Base-by-base conservation (phyloP, 2,888 invertebrate species). In the Melipona beecheii region DNA sequence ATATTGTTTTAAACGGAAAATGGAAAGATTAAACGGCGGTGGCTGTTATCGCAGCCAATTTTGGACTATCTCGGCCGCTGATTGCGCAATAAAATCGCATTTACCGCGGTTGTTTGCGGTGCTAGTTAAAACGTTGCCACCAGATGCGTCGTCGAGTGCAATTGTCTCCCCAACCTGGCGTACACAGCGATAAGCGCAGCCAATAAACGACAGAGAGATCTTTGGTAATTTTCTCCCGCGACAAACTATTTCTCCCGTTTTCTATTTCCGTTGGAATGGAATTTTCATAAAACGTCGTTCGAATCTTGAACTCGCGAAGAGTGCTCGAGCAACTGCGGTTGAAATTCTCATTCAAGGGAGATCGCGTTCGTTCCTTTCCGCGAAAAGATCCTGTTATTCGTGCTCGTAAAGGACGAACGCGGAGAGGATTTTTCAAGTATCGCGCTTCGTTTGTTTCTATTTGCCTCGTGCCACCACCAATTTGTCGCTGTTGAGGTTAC, bases 61-160 rank as follows among this genome's bases (percentile, higher is more conserved):
- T 13, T 24, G 2, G 4, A 43, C 2, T 6, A 49, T 43, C 54
- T 72, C n/a, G 43, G 52, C 68, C 31, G 15, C 24, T 27, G 62
- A 58, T 82, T 71, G 74, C n/a, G 21, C 17, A 82, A 75, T 78
- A 66, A 78, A 82, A 74, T 58, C 3, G 69, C 19, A 60, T 65
- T 76, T 68, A 68, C 76, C 66, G 60, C 24, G 62, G 4, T 36
- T 56, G 43, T 80, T 80, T 64, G 69, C 24, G 75, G 72, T 56
- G 27, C 21, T 9, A 43, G 43, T 43, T 43, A 9, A 43, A 43
- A 43, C 49, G 11, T 21, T 66, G 66, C 50, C 43, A 56, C 56
- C 81, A 72, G 73, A 64, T 74, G 77, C 49, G 68, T 36, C 19
- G 17, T 11, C 17, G 56, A 43, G 50, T 43, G 54, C 77, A 81